Evolutionary conservation across 2,888 invertebrate species (phyloP), one percentile per base, ranked within the genome.

Genomic region (Ichneumoninae sp.): DNA sequence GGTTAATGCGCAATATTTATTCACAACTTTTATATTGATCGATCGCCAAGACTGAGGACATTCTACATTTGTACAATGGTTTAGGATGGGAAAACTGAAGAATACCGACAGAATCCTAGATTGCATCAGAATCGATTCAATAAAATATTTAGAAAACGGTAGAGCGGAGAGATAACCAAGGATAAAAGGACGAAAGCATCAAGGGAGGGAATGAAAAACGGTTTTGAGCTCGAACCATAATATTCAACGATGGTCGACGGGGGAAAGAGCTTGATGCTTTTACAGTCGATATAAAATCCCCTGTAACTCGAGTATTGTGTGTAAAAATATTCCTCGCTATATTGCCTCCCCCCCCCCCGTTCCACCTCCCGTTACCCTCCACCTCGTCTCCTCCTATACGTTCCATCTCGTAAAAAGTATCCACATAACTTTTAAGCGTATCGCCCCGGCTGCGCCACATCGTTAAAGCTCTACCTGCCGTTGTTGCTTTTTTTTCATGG

Each of bases 211-310:
- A n/a, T 44, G 19, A 63, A 69, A 77, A 69, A 60, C 60, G 19
- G 30, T 50, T 70, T 65, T 36, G 26, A 79, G 30, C 52, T 66
- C 74, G 50, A 40, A 66, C 70, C 74, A 57, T 81, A 70, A 74
- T 74, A 70, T 70, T 63, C 54, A 68, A 77, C 65, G 60, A 81
- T 73, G 71, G 44, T 36, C 30, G 36, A 19, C 47, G 65, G 26
- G 36, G 54, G 36, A 66, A 74, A 81, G 78, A 84, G 57, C 73
- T 63, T 74, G 78, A 81, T 81, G 78, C 70, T 84, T 81, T 87
- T 87, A 87, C 81, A 82, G 83, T 86, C 86, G 81, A 86, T 85
- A 85, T 83, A 86, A 86, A 87, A 86, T 82, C 63, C 83, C 63
- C 71, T 83, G 84, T 85, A 84, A 86, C 83, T 81, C 83, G 83